Evolutionary conservation across 2,888 invertebrate species (phyloP).

Genomic region (Notocelia uddmanniana): DNA sequence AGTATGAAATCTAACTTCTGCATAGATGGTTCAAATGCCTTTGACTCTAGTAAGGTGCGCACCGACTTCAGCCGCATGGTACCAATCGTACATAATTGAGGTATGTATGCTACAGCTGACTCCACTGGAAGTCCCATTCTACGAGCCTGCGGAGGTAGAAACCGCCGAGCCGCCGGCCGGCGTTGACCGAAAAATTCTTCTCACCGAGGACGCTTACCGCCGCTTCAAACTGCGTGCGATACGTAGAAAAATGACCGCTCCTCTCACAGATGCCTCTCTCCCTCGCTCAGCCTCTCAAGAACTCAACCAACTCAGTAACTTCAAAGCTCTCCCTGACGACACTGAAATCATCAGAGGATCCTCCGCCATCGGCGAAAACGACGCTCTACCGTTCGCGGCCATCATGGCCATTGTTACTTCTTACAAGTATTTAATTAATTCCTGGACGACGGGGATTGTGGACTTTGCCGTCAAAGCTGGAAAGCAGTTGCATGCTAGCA

Average conservation of each 20-base stretch:
- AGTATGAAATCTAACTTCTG: no score
- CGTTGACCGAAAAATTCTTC: slow-evolving; percentile 70
- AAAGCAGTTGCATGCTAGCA: slow-evolving; percentile 72
- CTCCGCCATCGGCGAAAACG: slow-evolving; percentile 69
- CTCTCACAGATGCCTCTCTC: slow-evolving; percentile 63
- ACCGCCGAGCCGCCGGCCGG: slow-evolving; percentile 59
- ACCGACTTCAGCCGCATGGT: no score
- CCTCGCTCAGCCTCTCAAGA: slow-evolving; percentile 78
- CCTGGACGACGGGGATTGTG: slow-evolving; percentile 87
- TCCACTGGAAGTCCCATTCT: slow-evolving; percentile 56
- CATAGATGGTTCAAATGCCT: no score
- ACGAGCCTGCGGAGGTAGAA: slow-evolving; percentile 59
- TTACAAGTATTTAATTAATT: slow-evolving; percentile 84
- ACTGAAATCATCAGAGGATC: slow-evolving; percentile 86
- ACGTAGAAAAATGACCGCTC: slow-evolving; percentile 70
- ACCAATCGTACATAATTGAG: no score
- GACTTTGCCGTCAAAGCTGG: slow-evolving; percentile 85
- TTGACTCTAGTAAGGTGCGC: no score
- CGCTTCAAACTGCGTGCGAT: slow-evolving; percentile 74
- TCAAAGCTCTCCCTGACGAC: slow-evolving; percentile 85
- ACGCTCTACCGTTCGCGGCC: slow-evolving; percentile 83
- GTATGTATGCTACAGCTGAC: slow-evolving; percentile 58
- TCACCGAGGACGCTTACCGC: slow-evolving; percentile 72
- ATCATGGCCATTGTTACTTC: slow-evolving; percentile 87
- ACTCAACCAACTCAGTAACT: slow-evolving; percentile 85